phyloP scores from a whole-genome alignment of 2,797 vertebrate species.

The Chelon labrosus region DNA sequence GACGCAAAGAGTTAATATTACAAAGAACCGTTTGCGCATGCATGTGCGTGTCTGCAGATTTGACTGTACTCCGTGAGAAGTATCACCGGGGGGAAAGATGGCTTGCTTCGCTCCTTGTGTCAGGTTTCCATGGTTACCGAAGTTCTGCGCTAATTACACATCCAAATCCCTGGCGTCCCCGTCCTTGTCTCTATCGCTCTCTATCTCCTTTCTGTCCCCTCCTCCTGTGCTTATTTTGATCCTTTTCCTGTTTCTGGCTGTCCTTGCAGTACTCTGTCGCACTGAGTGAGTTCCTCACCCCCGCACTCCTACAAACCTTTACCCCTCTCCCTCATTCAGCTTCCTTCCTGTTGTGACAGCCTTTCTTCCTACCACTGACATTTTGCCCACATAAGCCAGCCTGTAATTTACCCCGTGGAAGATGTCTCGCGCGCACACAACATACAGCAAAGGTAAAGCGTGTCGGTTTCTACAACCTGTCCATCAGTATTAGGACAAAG shows the following conservation, averaged over 20 bases:
- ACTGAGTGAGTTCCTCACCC: conserved; percentile 24
- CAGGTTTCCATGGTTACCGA: conserved; percentile 61
- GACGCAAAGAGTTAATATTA: conserved; percentile 4
- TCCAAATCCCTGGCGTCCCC: conserved; percentile 37
- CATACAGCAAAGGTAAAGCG: conserved; percentile 29
- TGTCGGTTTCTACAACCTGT: conserved; percentile 18
- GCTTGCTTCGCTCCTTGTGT: conserved; percentile 24
- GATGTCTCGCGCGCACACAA: conserved; percentile 7
- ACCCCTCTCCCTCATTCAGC: conserved; percentile 23
- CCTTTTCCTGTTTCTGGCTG: conserved; percentile 7
- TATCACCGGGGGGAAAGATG: neutral
- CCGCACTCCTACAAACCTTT: conserved; percentile 15
- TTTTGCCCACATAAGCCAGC: conserved; percentile 44
- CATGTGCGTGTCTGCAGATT: neutral
- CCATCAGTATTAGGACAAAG: conserved; percentile 41
- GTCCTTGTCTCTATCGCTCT: neutral
- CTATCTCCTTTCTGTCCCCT: conserved; percentile 15
- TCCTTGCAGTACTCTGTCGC: conserved; percentile 6
- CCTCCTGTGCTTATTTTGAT: conserved; percentile 42
- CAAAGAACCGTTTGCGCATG: neutral
- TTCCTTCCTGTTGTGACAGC: conserved; percentile 47
- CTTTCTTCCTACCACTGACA: conserved; percentile 50
- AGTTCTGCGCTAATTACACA: conserved; percentile 62
- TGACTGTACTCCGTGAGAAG: conserved; percentile 14
- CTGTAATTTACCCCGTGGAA: conserved; percentile 48